Evolutionary conservation across 2,113 vertebrate genomes (phyloP).

Genomic region (Toxotes chatareus): DNA sequence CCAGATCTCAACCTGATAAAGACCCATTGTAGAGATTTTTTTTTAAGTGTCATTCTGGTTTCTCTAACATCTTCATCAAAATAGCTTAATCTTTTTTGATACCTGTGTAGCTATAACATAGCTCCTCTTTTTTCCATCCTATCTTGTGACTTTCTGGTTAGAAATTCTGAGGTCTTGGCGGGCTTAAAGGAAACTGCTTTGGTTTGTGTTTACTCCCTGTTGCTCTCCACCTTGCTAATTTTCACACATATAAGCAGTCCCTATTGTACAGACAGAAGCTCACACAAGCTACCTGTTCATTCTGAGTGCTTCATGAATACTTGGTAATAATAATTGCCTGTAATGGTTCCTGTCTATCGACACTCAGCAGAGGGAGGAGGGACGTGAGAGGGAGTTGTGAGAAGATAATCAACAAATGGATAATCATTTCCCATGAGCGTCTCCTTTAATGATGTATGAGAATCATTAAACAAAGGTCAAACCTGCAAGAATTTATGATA

Average conservation of each 20-base stretch:
- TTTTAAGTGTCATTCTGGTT: no score
- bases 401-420: constrained; percentile 58
- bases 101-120: not conserved
- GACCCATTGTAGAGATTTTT: no score
- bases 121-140: not conserved
- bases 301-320: constrained; percentile 40
- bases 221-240: not conserved
- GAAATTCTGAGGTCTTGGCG: not conserved
- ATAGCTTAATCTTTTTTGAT: no score
- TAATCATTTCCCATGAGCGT: constrained; percentile 37
- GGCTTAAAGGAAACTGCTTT: not conserved
- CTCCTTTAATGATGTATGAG: constrained; percentile 40
- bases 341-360: constrained; percentile 30
- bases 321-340: constrained; percentile 41
- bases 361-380: constrained; percentile 4
- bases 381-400: constrained; percentile 11
- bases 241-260: not conserved
- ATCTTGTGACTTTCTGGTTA: no score
- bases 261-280: not conserved
- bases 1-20: no score
- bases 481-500: constrained; percentile 7
- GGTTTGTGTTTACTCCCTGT: not conserved
- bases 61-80: no score
- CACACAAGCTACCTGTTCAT: constrained; percentile 13
- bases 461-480: constrained; percentile 52